Base-by-base conservation (phyloP, 35 echinoderm and acorn worm species). In the Chiridota heheva region DNA sequence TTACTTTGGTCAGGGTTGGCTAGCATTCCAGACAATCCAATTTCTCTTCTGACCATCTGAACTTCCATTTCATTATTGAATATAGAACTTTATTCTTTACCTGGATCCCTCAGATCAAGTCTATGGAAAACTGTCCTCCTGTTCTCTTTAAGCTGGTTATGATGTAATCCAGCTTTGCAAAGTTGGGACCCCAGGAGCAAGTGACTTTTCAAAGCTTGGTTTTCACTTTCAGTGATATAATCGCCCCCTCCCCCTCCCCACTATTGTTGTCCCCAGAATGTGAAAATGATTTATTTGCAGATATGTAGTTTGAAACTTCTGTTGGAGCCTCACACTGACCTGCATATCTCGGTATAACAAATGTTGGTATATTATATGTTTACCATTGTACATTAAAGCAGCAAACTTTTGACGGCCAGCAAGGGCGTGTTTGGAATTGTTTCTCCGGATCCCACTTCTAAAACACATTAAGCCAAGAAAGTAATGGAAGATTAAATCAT, bases 201-300 rank as follows among this genome's bases (percentile, higher is more conserved):
- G 61, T 34, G 35, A 17, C 7, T 8, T 37, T 79, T 79, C 33
- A 79, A 42, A 40, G n/a, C 25, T 47, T 57, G 8, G 56, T 79
- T 79, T 61, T 60, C 75, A 4, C 40, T 47, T 47, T 79, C 75
- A 32, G 75, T 79, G 55, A 79, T 40, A 32, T 60, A 79, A 61
- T 79, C 75, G 30, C 45, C 74, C 2, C 74, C 10, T 10, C 10
- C 48, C 48, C 63, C 63, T 67, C 38, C 63, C 26, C 36, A 17
- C 30, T 3, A 36, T 38, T 17, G 20, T 67, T 67, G 5, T 67
- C 5, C 38, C 27, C 27, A 33, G 63, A 67, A 26, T 36, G 30
- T 24, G 63, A 67, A 31, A 67, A 33, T 67, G n/a, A 18, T 58
- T 28, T 58, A 58, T n/a, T n/a, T n/a, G n/a, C n/a, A n/a, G n/a